A percentile compares a stretch with the other conserved stretches of the same genome.
phyloP scores from a whole-genome alignment of 1,140 invertebrate species.

The Aplysia californica region DNA sequence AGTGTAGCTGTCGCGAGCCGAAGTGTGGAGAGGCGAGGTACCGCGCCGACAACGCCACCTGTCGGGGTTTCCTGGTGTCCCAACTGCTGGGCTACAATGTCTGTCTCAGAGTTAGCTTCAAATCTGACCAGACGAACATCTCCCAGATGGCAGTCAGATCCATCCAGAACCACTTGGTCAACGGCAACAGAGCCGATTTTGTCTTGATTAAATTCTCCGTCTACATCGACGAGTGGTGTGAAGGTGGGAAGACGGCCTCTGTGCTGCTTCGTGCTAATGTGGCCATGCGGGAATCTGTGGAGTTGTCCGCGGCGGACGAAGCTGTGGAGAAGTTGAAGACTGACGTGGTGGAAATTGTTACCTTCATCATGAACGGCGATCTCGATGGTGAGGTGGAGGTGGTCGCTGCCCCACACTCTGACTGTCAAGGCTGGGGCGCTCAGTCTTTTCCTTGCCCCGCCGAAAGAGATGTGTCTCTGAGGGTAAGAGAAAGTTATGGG shows the following conservation, averaged over 20 bases:
- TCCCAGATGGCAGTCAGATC: background rate
- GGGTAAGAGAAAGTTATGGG: no score
- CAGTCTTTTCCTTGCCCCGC: no score
- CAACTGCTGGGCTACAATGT: background rate
- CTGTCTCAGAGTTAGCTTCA: background rate
- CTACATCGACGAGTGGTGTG: background rate
- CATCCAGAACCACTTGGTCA: no score
- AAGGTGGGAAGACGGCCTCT: background rate
- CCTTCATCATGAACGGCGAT: no score
- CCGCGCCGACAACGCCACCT: background rate
- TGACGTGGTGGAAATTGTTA: no score
- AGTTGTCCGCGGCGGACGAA: background rate
- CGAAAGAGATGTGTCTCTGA: no score
- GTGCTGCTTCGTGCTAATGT: background rate
- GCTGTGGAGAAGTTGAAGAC: no score
- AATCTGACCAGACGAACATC: background rate
- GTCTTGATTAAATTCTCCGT: no score
- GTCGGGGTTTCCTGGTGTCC: background rate
- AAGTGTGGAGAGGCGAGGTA: background rate
- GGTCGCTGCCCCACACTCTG: no score
- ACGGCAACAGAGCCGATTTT: background rate
- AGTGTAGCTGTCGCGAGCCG: background rate
- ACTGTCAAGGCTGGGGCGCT: no score
- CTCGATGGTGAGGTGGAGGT: no score
- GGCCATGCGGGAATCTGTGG: background rate